A percentile compares a stretch with the other conserved stretches of the same genome.
phyloP scores from a whole-genome alignment of 1,140 invertebrate species.

The Copidosoma floridanum region DNA sequence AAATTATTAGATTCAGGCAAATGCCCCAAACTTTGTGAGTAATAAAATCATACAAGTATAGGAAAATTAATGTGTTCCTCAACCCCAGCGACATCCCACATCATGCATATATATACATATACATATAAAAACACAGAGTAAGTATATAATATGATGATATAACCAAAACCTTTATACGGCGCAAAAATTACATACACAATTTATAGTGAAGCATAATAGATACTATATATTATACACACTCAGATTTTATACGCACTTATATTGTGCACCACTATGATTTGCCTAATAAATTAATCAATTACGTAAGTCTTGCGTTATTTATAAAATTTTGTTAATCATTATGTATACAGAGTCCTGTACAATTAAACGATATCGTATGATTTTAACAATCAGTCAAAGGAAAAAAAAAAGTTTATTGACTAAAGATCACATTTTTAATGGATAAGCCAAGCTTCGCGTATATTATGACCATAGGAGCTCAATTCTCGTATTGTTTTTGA shows the following conservation, averaged over 20 bases:
- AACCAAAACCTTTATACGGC: slow-evolving; percentile 4
- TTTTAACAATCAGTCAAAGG: background rate
- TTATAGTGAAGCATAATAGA: background rate
- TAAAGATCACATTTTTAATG: too few relatives aligned
- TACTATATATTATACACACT: background rate
- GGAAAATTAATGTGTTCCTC: slow-evolving; percentile 1
- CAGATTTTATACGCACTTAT: background rate
- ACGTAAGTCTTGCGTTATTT: too few relatives aligned
- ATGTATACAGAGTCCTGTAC: background rate
- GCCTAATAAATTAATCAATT: too few relatives aligned
- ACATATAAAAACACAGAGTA: too few relatives aligned
- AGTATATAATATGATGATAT: slow-evolving; percentile 14
- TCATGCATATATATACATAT: too few relatives aligned
- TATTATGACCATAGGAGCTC: slow-evolving; percentile 24
- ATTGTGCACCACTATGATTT: background rate
- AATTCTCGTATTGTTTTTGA: slow-evolving; percentile 30
- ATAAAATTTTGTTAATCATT: slow-evolving; percentile 3
- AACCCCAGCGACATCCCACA: background rate
- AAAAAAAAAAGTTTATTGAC: background rate
- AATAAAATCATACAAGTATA: background rate
- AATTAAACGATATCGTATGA: slow-evolving; percentile 9
- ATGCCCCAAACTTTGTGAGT: background rate
- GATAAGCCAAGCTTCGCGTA: too few relatives aligned
- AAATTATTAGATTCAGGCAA: background rate
- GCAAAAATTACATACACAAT: background rate